Evolutionary conservation across 2,113 vertebrate species (phyloP).

Genomic region (Vidua chalybeata): DNA sequence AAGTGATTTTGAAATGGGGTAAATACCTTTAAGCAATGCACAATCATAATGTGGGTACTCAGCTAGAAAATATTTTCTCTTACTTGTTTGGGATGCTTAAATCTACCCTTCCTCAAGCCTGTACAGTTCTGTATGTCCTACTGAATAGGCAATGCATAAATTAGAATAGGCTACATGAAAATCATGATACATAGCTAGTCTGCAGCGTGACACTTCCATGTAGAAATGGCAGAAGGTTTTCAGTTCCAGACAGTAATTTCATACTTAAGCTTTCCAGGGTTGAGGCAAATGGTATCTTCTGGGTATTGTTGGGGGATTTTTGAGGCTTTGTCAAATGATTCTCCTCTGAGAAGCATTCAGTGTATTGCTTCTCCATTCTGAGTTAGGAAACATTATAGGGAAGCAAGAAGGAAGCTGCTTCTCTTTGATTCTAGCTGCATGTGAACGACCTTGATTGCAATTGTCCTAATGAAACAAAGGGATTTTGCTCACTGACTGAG

Average conservation of each 20-base stretch:
- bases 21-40: constrained; percentile 55
- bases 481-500: not conserved
- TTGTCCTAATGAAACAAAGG: not conserved
- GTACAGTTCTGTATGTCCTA: not conserved
- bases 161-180: not conserved
- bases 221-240: not conserved
- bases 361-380: not conserved
- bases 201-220: not conserved
- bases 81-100: constrained; percentile 43
- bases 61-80: constrained; percentile 14
- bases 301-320: not conserved
- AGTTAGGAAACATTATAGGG: not conserved
- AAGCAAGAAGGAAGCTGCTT: not conserved
- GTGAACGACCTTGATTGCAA: not conserved
- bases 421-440: not conserved
- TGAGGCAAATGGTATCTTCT: not conserved
- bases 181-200: not conserved
- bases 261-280: not conserved
- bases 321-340: not conserved
- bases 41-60: not conserved
- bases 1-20: constrained; percentile 39
- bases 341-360: not conserved
- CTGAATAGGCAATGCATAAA: not conserved
- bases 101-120: not conserved
- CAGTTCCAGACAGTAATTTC: not conserved